Percentiles rank a stretch among this genome's conserved stretches.
Conservation (phyloP, 2,888 invertebrate genomes). For the Acheta domesticus region DNA sequence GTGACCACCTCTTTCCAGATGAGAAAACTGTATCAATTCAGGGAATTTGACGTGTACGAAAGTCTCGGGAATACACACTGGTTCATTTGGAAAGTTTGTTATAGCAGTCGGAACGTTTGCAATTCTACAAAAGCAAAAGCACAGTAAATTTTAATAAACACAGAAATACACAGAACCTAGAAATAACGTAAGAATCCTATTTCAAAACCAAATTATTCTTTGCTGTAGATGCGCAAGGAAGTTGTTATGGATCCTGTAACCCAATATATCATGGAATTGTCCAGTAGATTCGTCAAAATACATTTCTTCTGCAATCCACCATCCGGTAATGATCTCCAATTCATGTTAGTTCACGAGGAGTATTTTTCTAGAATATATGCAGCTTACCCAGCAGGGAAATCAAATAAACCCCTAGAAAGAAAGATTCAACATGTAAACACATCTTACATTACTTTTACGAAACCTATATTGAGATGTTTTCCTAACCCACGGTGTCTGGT, state of each 20-base stretch:
- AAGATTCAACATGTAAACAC: background rate
- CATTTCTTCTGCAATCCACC: slow-evolving; percentile 50
- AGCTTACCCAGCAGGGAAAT: slow-evolving; percentile 54
- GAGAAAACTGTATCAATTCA: slow-evolving; percentile 66
- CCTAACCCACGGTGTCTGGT: slow-evolving; percentile 48
- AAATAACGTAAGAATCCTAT: background rate
- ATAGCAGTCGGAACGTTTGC: slow-evolving; percentile 61
- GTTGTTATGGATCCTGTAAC: slow-evolving; percentile 48
- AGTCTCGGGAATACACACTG: slow-evolving; percentile 55
- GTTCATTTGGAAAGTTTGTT: slow-evolving; percentile 69
- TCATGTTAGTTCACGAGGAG: slow-evolving; percentile 49
- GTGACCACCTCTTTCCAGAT: slow-evolving; percentile 72
- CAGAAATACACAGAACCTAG: background rate
- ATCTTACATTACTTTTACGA: too few relatives aligned
- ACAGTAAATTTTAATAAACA: background rate
- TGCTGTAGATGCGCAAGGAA: slow-evolving; percentile 44
- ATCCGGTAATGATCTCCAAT: slow-evolving; percentile 44
- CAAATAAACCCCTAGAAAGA: slow-evolving; percentile 48
- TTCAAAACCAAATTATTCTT: background rate
- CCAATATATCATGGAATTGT: slow-evolving; percentile 54
- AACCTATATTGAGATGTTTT: background rate
- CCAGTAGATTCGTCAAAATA: slow-evolving; percentile 44
- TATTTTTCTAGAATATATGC: slow-evolving; percentile 57
- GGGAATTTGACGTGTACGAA: slow-evolving; percentile 58
- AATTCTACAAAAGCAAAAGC: slow-evolving; percentile 24